Percentiles rank a stretch among this genome's conserved stretches.
Evolutionary conservation across 2,888 invertebrate species (phyloP).

Genomic region (Scotopteryx bipunctaria): DNA sequence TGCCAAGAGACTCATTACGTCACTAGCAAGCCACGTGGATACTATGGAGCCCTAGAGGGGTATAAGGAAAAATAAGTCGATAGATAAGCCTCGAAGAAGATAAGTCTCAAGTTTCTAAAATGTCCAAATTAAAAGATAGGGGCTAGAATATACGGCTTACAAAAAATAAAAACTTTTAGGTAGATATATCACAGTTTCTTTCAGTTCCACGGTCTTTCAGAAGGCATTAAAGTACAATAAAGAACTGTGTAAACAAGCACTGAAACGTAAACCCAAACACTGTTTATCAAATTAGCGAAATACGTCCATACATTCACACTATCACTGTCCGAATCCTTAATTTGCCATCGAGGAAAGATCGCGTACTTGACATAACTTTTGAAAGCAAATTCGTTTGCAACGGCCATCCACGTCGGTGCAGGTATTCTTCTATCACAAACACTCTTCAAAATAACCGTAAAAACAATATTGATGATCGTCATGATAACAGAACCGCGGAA

Average conservation of each 20-base stretch:
- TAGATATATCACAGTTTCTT: not conserved
- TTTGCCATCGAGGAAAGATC: conserved; percentile 44
- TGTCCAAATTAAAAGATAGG: not conserved
- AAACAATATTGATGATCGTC: conserved; percentile 37
- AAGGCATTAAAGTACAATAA: conserved; percentile 44
- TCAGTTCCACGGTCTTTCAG: conserved; percentile 7
- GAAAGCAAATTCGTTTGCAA: conserved; percentile 41
- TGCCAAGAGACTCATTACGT: conserved; percentile 16
- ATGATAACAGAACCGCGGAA: conserved; percentile 48
- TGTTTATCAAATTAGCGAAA: conserved; percentile 47
- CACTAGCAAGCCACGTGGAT: not conserved
- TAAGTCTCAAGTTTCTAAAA: not conserved
- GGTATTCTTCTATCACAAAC: conserved; percentile 34
- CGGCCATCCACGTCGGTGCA: conserved; percentile 40
- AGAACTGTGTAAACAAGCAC: conserved; percentile 42
- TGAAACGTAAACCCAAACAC: conserved; percentile 35
- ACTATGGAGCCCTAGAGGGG: not conserved
- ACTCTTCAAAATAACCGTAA: conserved; percentile 42
- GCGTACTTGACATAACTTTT: conserved; percentile 36
- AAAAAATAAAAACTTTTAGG: too few species aligned
- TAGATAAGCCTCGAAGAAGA: not conserved
- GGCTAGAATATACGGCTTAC: too few species aligned
- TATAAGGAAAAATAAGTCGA: not conserved
- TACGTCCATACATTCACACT: conserved; percentile 42
- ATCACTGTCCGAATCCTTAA: conserved; percentile 20